These are phyloP conservation scores for Drosophila monieri DNA, from an alignment of 2,888 invertebrate genomes.

Conservation along the genomic window DNA sequence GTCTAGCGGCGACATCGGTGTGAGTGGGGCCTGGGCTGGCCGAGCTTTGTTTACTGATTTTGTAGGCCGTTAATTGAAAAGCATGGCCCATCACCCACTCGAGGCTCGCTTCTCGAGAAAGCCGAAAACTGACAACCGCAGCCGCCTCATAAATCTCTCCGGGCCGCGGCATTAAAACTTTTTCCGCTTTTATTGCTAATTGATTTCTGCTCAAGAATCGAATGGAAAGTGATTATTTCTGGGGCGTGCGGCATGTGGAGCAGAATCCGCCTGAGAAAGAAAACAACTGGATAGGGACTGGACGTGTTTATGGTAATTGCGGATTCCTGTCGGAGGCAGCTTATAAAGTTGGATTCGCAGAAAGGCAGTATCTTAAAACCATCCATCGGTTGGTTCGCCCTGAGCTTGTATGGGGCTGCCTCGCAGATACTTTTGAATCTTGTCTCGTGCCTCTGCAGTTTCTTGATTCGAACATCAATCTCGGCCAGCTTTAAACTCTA, in stretches of 20 bases:
- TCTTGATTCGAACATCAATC: slow-evolving; percentile 9
- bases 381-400: too few relatives aligned
- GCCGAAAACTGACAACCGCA: slow-evolving; percentile 22
- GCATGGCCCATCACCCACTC: slow-evolving; percentile 20
- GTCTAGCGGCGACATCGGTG: slow-evolving; percentile 35
- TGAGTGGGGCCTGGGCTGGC: too few relatives aligned
- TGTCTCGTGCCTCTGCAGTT: slow-evolving; percentile 1
- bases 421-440: not conserved
- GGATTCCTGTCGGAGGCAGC: not conserved
- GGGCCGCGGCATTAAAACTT: slow-evolving; percentile 39
- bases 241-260: slow-evolving; percentile 9
- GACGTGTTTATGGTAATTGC: not conserved
- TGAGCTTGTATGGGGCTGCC: not conserved
- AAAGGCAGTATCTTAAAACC: too few relatives aligned
- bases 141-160: slow-evolving; percentile 30
- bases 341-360: too few relatives aligned
- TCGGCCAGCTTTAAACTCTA: too few relatives aligned
- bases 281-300: not conserved
- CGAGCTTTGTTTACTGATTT: slow-evolving; percentile 25
- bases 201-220: slow-evolving; percentile 46
- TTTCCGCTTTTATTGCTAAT: slow-evolving; percentile 56
- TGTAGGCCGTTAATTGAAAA: slow-evolving; percentile 8
- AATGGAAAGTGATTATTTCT: slow-evolving; percentile 8
- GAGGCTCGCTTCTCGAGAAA: slow-evolving; percentile 15
- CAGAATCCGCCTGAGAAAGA: slow-evolving; percentile 5